These are phyloP conservation scores for Amiota minor DNA, from an alignment of 2,888 invertebrate genomes.

Conservation along the genomic window DNA sequence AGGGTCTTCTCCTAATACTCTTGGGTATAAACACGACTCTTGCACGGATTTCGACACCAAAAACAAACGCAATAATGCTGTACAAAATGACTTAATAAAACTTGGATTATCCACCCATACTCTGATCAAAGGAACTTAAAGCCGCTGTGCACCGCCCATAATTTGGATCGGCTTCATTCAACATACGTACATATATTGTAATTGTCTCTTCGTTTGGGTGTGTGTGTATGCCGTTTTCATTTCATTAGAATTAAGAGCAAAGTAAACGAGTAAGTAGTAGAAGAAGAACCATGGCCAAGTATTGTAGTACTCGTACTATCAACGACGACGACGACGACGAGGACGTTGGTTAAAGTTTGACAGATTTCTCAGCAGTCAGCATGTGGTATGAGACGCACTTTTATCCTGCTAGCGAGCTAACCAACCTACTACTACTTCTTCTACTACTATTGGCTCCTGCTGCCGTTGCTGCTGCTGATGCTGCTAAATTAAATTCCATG, in stretches of 20 bases:
- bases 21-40: slow-evolving; percentile 58
- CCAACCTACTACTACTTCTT: slow-evolving; percentile 8
- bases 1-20: slow-evolving; percentile 34
- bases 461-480: slow-evolving; percentile 36
- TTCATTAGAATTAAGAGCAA: slow-evolving; percentile 63
- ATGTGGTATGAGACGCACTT: slow-evolving; percentile 9
- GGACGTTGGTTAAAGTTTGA: slow-evolving; percentile 50
- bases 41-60: slow-evolving; percentile 67
- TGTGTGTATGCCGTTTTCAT: slow-evolving; percentile 46
- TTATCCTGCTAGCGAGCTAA: too few species aligned
- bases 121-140: slow-evolving; percentile 45
- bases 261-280: slow-evolving; percentile 32
- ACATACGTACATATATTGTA: slow-evolving; percentile 5
- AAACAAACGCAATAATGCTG: slow-evolving; percentile 46
- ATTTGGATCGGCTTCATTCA: not conserved
- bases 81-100: slow-evolving; percentile 71
- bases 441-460: too few species aligned
- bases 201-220: not conserved
- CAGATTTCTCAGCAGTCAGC: slow-evolving; percentile 50
- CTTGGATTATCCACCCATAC: slow-evolving; percentile 69
- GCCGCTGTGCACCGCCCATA: not conserved
- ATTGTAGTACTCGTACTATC: slow-evolving; percentile 13
- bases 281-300: slow-evolving; percentile 28
- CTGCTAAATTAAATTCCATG: slow-evolving; percentile 71
- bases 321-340: slow-evolving; percentile 13